Evolutionary conservation across 2,113 vertebrate genomes (phyloP), one percentile per base, ranked within the genome.

Genomic region (Columbina picui): DNA sequence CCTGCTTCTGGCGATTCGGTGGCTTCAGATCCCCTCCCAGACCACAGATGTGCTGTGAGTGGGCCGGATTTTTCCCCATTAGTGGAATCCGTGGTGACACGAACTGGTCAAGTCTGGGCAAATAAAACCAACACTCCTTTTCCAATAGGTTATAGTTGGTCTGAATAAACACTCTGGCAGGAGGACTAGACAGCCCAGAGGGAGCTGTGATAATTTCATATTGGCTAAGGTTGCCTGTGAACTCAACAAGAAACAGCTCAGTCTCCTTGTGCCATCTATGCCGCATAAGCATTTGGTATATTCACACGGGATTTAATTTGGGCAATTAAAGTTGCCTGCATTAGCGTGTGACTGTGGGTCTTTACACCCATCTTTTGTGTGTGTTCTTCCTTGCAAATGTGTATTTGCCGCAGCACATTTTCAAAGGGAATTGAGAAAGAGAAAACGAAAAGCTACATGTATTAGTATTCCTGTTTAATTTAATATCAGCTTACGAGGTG

Each of bases 391-490:
- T 67, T 55, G 39, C n/a, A 76, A 67, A 81, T 17, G 14, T 47
- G 32, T 19, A 19, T 61, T 81, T 95, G 76, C 71, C 57, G 71
- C 57, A 92, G 52, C 49, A 56, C 13, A n/a, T 64, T 95, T 84
- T 88, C 69, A 94, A 93, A 96, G 56, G 55, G 77, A 97, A 84
- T 38, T 0, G 6, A 49, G 78, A 75, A 93, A 84, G 20, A 39
- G 45, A 94, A 84, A 84, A 84, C 50, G 14, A 49, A 94, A 84
- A 94, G 43, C 76, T 69, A 43, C 41, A 59, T 32, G 41, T 71
- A 93, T 84, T 89, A 86, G 73, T 78, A 93, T 90, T 90, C 77
- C 34, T 64, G 45, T 76, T 93, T 96, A 96, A 96, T 96, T 95
- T 96, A 95, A 87, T 95, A 92, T 95, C 68, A 85, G 56, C 43